Conservation (phyloP, 37 sponge, comb jelly and placozoan species). For the Chondrosia reniformis region DNA sequence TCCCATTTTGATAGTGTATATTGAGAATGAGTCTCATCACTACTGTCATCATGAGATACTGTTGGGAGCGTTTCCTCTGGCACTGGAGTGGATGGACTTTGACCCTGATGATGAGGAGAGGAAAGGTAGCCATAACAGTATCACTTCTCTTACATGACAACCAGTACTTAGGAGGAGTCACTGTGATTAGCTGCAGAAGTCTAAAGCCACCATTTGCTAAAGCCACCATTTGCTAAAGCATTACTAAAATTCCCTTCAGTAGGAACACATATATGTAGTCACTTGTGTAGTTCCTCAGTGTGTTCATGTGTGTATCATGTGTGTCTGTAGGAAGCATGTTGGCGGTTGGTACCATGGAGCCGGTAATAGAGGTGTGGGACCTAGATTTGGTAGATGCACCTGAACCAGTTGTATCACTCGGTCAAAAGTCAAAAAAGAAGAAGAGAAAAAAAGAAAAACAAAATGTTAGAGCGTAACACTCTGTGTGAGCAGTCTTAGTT, state of each 20-base stretch:
- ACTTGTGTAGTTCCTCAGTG: no score
- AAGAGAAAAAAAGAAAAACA: conserved; percentile 13
- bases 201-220: no score
- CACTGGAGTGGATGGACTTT: conserved; percentile 89
- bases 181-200: no score
- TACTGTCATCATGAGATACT: conserved; percentile 87
- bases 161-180: no score
- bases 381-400: conserved; percentile 77
- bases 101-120: conserved; percentile 64
- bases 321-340: conserved; percentile 65
- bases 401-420: conserved; percentile 81
- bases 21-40: conserved; percentile 46
- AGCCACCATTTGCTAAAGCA: no score
- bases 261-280: no score
- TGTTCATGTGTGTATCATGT: no score
- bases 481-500: conserved; percentile 10
- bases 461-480: conserved; percentile 51
- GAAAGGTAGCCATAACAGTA: conserved; percentile 43
- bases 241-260: no score
- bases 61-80: conserved; percentile 81
- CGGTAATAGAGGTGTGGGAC: conserved; percentile 95
- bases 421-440: conserved; percentile 23
- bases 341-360: conserved; percentile 85
- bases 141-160: no score
- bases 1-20: conserved; percentile 37